phyloP scores from a whole-genome alignment of 2,113 vertebrate species.

The Lophotis ruficrista region DNA sequence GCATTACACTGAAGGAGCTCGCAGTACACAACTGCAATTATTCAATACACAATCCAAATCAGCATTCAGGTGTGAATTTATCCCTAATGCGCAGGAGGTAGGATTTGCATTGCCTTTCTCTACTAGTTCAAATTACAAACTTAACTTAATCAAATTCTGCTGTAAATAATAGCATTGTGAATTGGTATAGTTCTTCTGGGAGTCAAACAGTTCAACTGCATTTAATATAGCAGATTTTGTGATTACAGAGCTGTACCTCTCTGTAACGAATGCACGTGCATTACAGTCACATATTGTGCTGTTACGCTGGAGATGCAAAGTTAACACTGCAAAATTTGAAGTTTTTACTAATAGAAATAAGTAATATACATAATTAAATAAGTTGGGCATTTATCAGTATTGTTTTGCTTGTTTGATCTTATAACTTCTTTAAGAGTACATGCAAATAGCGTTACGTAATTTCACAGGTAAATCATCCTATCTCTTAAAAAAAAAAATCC shows the following conservation, averaged over 20 bases:
- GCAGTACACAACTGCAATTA: not conserved
- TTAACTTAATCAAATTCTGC: not conserved
- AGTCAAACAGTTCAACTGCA: not conserved
- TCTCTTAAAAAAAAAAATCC: not conserved
- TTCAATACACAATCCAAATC: not conserved
- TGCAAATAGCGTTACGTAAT: not conserved
- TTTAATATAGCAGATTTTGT: not conserved
- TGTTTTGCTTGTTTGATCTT: not conserved
- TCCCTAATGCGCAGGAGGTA: not conserved
- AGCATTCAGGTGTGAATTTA: not conserved
- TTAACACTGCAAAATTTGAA: not conserved
- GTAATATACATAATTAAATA: not conserved
- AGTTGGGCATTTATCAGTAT: not conserved
- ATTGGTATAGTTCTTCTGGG: not conserved
- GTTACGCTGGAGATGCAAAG: not conserved
- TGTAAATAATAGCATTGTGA: not conserved
- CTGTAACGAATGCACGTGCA: not conserved
- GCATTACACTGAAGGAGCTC: not conserved
- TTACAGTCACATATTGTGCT: not conserved
- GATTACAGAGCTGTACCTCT: not conserved
- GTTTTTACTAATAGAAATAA: not conserved
- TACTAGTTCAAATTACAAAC: not conserved
- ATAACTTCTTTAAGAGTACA: not conserved
- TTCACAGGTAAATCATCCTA: not conserved
- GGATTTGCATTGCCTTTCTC: not conserved